These are phyloP conservation scores for Drosophila kurseongensis DNA, from an alignment of 1,140 invertebrate genomes.

Conservation along the genomic window DNA sequence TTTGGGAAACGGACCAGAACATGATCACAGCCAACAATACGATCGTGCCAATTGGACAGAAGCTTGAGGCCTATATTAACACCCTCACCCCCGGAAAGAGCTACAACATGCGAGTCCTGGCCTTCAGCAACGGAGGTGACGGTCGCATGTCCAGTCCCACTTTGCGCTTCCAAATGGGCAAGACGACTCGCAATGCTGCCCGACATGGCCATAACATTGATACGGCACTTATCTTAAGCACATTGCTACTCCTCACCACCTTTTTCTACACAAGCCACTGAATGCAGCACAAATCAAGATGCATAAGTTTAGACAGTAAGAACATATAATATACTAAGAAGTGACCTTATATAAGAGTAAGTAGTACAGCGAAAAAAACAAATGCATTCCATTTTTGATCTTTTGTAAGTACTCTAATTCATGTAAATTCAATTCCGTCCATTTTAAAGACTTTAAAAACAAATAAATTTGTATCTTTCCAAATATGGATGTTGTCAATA, in stretches of 20 bases:
- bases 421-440: constrained; percentile 55
- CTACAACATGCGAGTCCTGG: constrained; percentile 95
- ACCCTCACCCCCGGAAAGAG: constrained; percentile 93
- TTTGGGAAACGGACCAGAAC: constrained; percentile 97
- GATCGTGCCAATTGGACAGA: constrained; percentile 89
- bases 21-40: constrained; percentile 96
- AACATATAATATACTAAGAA: constrained; percentile 40
- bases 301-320: constrained; percentile 31
- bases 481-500: not conserved
- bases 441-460: constrained; percentile 48
- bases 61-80: constrained; percentile 91
- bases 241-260: constrained; percentile 61
- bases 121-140: constrained; percentile 96
- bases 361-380: constrained; percentile 49
- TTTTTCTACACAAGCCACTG: constrained; percentile 65
- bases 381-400: constrained; percentile 30
- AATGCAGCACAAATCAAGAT: constrained; percentile 21
- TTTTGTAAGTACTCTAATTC: constrained; percentile 25
- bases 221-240: constrained; percentile 64
- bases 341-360: constrained; percentile 79
- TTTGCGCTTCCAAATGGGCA: constrained; percentile 94
- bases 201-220: constrained; percentile 71
- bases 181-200: constrained; percentile 79
- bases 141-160: constrained; percentile 98
- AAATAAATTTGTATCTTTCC: constrained; percentile 38